A percentile compares a stretch with the other conserved stretches of the same genome.
Evolutionary conservation across 2,797 vertebrate species (phyloP).

Genomic region (Eulemur mongoz): DNA sequence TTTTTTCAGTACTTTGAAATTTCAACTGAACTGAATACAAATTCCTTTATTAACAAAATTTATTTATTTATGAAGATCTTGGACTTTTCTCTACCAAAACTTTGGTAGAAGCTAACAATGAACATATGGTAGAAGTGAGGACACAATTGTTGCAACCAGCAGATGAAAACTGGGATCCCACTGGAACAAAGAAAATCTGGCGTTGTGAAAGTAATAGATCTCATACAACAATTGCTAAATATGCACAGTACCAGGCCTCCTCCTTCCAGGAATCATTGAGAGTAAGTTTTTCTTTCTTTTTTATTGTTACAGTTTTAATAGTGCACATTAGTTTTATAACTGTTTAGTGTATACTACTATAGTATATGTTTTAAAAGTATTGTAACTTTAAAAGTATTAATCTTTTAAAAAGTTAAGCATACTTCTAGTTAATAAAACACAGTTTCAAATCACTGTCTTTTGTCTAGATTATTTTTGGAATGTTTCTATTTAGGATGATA

Average conservation of each 20-base stretch:
- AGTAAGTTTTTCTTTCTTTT: slow-evolving; percentile 84
- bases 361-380: not conserved
- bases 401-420: not conserved
- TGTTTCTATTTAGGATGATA: not conserved
- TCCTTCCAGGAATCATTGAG: slow-evolving; percentile 97
- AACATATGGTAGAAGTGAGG: slow-evolving; percentile 96
- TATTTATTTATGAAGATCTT: slow-evolving; percentile 87
- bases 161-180: slow-evolving; percentile 97
- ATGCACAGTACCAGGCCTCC: slow-evolving; percentile 97
- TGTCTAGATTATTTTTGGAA: not conserved
- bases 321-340: not conserved
- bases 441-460: not conserved
- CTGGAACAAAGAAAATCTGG: slow-evolving; percentile 95
- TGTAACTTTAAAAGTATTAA: not conserved
- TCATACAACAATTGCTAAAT: slow-evolving; percentile 96
- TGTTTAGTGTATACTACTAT: not conserved
- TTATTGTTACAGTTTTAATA: not conserved
- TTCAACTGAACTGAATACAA: not conserved
- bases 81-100: slow-evolving; percentile 98
- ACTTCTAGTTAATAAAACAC: not conserved
- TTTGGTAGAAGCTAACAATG: slow-evolving; percentile 96
- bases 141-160: slow-evolving; percentile 95
- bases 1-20: not conserved
- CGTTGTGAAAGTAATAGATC: slow-evolving; percentile 96
- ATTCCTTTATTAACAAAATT: not conserved